Evolutionary conservation across 64 coral and sea anemone genomes (phyloP), one percentile per base, ranked within the genome.

Genomic region (Platygyra sinensis): DNA sequence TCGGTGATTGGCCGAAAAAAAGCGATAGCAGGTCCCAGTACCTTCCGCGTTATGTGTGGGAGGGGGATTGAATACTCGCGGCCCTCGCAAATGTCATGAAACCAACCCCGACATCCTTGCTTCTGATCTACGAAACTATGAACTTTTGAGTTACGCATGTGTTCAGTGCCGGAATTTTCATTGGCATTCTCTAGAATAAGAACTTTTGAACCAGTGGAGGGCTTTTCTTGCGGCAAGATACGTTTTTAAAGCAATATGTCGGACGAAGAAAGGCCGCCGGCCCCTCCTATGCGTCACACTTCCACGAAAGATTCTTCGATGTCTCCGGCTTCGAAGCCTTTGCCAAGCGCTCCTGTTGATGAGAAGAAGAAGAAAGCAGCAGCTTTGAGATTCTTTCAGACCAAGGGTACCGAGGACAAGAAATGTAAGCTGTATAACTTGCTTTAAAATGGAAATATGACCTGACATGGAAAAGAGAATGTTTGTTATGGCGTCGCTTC

Each of bases 301-400:
- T 95, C 93, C 49, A 93, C 92, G 20, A 94, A 95, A 75, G 90
- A 92, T 67, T 88, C 90, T 88, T 87, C 89, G 30, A 91, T 89
- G 60, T 95, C 97, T 82, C 94, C 94, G n/a, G 94, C 90, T 80
- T 99, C 97, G 50, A 95, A 94, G 65, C 97, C 97, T 80, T 78
- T 99, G 55, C 97, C 97, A 46, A 99, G 94, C 82, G 94, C 97
- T 93, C 97, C 97, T 72, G 90, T 87, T 62, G 93, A 95, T 30
- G 93, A 90, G n/a, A 95, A 99, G 72, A 99, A 99, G 88, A 99
- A 99, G 79, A 99, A 99, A 76, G 95, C 91, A 82, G 89, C 94
- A 19, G 93, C 94, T 19, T 99, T 99, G 74, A 76, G 89, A 22
- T 94, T 99, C 64, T 99, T 99, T 33, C 87, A 89, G 63, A 95